phyloP scores from a whole-genome alignment of 2,113 vertebrate species.

The Chaetura pelagica region DNA sequence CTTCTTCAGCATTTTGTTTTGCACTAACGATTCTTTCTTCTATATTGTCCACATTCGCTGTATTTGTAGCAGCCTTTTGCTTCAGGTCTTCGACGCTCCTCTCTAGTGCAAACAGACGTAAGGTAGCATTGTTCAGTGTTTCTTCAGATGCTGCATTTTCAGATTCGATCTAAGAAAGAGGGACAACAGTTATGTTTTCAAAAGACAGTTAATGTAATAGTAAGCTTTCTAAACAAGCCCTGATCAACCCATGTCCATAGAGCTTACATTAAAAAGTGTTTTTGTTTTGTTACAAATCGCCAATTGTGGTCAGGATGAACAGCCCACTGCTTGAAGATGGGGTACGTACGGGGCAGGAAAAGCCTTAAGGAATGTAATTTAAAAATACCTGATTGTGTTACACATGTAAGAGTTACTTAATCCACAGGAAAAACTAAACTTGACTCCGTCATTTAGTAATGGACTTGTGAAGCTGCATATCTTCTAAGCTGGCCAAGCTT shows the following conservation, averaged over 20 bases:
- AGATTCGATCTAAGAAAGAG: conserved; percentile 84
- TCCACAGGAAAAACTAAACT: not conserved
- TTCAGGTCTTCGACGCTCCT: conserved; percentile 83
- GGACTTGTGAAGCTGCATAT: not conserved
- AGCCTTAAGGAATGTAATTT: not conserved
- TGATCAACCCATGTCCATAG: not conserved
- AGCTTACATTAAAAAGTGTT: not conserved
- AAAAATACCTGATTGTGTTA: not conserved
- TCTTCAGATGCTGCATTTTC: conserved; percentile 89
- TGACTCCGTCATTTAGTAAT: not conserved
- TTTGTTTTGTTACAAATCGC: not conserved
- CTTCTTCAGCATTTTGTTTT: conserved; percentile 79
- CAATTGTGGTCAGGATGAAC: not conserved
- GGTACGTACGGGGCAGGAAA: not conserved
- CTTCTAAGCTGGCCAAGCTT: not conserved
- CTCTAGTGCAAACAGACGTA: conserved; percentile 85
- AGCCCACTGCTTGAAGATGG: not conserved
- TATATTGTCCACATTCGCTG: conserved; percentile 73
- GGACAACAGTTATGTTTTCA: not conserved
- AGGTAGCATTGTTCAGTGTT: conserved; percentile 86
- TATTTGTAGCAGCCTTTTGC: conserved; percentile 80
- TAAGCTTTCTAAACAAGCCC: not conserved
- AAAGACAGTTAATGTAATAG: not conserved
- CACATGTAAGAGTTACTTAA: not conserved
- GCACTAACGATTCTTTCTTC: conserved; percentile 78